These are phyloP conservation scores for Enteromius paludinosus DNA, from an alignment of 2,797 vertebrate species.

Conservation along the genomic window DNA sequence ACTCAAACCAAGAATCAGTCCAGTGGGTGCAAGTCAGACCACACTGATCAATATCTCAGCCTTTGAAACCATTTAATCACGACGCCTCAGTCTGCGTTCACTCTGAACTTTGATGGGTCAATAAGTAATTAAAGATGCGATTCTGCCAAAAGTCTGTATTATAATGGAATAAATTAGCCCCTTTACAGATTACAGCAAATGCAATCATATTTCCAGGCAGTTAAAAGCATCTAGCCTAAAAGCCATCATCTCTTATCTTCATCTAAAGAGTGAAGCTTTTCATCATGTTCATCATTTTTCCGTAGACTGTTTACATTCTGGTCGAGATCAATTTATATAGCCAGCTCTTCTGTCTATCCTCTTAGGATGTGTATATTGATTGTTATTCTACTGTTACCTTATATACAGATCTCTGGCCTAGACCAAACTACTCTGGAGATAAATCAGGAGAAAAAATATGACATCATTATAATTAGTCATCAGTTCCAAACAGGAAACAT, in stretches of 20 bases:
- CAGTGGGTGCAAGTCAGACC: conserved; percentile 48
- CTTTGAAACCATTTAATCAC: conserved; percentile 56
- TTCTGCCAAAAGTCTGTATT: conserved; percentile 57
- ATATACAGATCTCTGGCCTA: conserved; percentile 18
- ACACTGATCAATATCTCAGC: conserved; percentile 59
- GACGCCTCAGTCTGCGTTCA: conserved; percentile 41
- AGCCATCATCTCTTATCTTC: conserved; percentile 25
- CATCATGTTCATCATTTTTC: conserved; percentile 19
- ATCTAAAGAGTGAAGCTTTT: conserved; percentile 20
- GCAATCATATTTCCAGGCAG: conserved; percentile 52
- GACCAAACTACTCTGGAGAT: conserved; percentile 8
- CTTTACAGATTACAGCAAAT: conserved; percentile 33
- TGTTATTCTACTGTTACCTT: conserved; percentile 4
- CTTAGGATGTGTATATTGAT: conserved; percentile 18
- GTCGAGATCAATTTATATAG: background rate
- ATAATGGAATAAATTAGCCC: conserved; percentile 57
- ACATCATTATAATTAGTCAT: conserved; percentile 18
- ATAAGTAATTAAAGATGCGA: conserved; percentile 63
- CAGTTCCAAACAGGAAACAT: conserved; percentile 20
- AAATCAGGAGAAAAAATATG: background rate
- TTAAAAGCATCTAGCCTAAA: conserved; percentile 34
- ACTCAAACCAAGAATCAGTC: conserved; percentile 14
- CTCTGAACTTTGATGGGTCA: conserved; percentile 61
- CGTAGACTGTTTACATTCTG: background rate
- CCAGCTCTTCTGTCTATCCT: background rate